Base-by-base conservation (phyloP, 2,113 vertebrate genomes). In the Stomatorhinus ivindoensis region DNA sequence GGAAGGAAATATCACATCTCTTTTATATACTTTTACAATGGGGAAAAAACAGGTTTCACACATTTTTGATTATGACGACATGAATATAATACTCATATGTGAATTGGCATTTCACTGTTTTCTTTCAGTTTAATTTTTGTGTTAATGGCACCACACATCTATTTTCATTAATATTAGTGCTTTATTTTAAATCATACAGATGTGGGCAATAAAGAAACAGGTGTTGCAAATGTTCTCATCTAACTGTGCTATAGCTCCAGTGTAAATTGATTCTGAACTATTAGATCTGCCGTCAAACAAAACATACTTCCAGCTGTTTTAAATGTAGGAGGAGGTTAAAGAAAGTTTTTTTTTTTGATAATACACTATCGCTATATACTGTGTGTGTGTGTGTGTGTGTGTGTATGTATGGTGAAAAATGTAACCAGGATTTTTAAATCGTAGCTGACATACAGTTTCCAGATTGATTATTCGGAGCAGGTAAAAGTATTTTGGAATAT, bases 201-300 rank as follows among this genome's bases (percentile, higher is more conserved):
- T 94, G 93, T 91, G 91, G 92, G 90, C 89, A 93, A 93, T 93
- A 92, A 91, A 93, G 90, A 88, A 92, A 92, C 94, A 95, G 94
- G 93, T 95, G 95, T 90, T 92, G 92, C 89, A 90, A 90, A 94
- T 93, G 92, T 92, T 91, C 84, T 87, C 87, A 92, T 91, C 90
- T 89, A 90, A 92, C 91, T 90, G 89, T 86, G 88, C 90, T 90
- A 92, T 94, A 93, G 90, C 90, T 92, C 89, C 85, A 90, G 82
- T 69, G 88, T 91, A 91, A 93, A 92, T 89, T 58, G 89, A 92
- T 87, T 90, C 55, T 69, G 83, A 87, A 83, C 88, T 93, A 90
- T 91, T 89, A 93, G 88, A 90, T 90, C 65, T 87, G 87, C 90
- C 90, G 89, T 92, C 90, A 91, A 93, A 92, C 90, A 91, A 92